Evolutionary conservation across 2,797 vertebrate genomes (phyloP), one percentile per base, ranked within the genome.

Genomic region (Notolepis coatsorum): DNA sequence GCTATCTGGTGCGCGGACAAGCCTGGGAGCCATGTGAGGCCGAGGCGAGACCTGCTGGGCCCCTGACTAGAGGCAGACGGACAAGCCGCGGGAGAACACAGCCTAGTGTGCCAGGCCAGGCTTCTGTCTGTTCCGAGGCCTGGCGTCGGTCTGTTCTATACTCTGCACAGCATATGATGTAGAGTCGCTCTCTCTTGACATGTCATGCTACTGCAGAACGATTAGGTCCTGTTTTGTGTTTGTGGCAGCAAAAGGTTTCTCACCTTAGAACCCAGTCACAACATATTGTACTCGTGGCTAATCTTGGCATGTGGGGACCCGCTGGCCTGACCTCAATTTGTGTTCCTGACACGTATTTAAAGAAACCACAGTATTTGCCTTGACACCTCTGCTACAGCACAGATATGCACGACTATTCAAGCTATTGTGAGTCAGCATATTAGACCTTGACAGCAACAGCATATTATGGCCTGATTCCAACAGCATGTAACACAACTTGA

Each of bases 401-500:
- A n/a, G n/a, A 46, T 12, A 24, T 12, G 25, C 43, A 25, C 3
- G 25, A 15, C 4, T 5, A 39, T 8, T 63, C 7, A 37, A 39
- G 28, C 25, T 49, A 54, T 57, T 65, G 33, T 68, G 54, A 64
- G n/a, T 12, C 24, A 27, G 30, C 9, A 28, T 49, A 48, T 68
- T 54, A 61, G 18, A 74, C 33, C 49, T 27, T 60, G 45, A 61
- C 59, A 27, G 3, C 57, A 35, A 27, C 45, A 9, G 24, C 28
- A 49, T 52, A 9, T n/a, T n/a, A n/a, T n/a, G n/a, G n/a, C n/a
- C n/a, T n/a, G n/a, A n/a, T n/a, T n/a, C n/a, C n/a, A n/a, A n/a
- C n/a, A n/a, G n/a, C n/a, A n/a, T n/a, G n/a, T n/a, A 31, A 31
- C 41, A 61, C 66, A 45, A 76, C 65, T 76, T 74, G 33, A 56